Conservation (phyloP, 2,797 vertebrate species). For the Synaphobranchus kaupii region DNA sequence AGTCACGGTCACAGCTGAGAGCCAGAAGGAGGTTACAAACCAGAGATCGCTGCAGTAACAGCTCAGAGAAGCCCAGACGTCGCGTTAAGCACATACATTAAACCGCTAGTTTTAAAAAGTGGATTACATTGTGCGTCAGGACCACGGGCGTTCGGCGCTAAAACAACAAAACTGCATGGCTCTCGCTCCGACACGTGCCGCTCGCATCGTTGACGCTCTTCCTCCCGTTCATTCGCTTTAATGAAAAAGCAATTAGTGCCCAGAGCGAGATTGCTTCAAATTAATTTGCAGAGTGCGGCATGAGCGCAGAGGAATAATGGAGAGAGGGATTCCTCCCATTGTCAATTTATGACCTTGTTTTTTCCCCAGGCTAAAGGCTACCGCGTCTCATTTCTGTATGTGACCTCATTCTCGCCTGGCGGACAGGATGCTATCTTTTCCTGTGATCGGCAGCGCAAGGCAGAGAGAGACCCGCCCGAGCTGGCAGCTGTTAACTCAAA, state of each 20-base stretch:
- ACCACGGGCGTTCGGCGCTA: background rate
- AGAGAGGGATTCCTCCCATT: background rate
- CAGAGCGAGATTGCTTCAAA: constrained; percentile 51
- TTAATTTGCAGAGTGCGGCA: constrained; percentile 47
- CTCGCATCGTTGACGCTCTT: constrained; percentile 29
- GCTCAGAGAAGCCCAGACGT: background rate
- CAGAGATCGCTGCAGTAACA: background rate
- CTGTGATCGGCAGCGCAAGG: background rate
- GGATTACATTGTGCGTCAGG: background rate
- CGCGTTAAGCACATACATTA: background rate
- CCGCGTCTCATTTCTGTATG: background rate
- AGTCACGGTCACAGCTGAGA: background rate
- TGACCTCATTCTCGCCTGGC: background rate
- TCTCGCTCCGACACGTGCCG: background rate
- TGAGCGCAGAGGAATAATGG: constrained; percentile 33
- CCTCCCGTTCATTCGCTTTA: constrained; percentile 41
- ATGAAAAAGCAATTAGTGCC: constrained; percentile 53
- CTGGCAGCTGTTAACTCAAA: background rate
- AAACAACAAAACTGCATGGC: background rate
- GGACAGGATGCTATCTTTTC: background rate
- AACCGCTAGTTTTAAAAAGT: background rate
- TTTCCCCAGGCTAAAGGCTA: background rate
- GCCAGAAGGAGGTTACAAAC: background rate
- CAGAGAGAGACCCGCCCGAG: background rate
- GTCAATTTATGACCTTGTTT: constrained; percentile 24